Evolutionary conservation across 2,113 vertebrate genomes (phyloP), one percentile per base, ranked within the genome.

Genomic region (Spheniscus mendiculus): DNA sequence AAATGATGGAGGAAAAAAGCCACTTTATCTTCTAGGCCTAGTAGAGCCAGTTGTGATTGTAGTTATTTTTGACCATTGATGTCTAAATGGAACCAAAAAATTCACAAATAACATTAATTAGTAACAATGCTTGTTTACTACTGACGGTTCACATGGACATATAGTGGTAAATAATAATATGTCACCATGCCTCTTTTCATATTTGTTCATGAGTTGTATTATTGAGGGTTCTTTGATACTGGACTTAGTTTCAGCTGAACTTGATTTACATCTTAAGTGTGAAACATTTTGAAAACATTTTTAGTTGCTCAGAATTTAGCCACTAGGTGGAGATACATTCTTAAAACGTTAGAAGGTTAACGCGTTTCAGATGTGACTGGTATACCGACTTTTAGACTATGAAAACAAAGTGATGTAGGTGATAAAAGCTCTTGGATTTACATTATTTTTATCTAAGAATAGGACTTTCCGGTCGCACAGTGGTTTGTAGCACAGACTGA

Each of bases 251-350:
- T 89, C 73, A 67, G n/a, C 44, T 65, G 16, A 69, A 26, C 6
- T 56, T 76, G 44, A 36, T 61, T 87, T 65, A 12, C 27, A 21
- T 50, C 9, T 21, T 2, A 26, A 56, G 12, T 22, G 8, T 53
- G 77, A 81, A 72, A 61, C 27, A 5, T 10, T 89, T 73, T 69
- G 27, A 45, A 80, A 56, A 30, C 23, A 4, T 52, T 50, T 65
- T 76, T 87, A 47, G 27, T 85, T 91, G 34, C 8, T 91, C 27
- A 44, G 58, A 53, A 40, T 59, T 29, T 44, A 44, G 42, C 87
- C 96, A 70, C 91, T 87, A 91, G 96, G 12, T 96, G 97, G 97
- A 79, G 96, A 25, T 84, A 1, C 0, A 4, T 52, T 83, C 49
- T 42, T 44, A 45, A 87, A 71, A 50, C 1, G 2, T 61, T 59